phyloP scores from a whole-genome alignment of 2,113 vertebrate genomes.

The Datnioides undecimradiatus region DNA sequence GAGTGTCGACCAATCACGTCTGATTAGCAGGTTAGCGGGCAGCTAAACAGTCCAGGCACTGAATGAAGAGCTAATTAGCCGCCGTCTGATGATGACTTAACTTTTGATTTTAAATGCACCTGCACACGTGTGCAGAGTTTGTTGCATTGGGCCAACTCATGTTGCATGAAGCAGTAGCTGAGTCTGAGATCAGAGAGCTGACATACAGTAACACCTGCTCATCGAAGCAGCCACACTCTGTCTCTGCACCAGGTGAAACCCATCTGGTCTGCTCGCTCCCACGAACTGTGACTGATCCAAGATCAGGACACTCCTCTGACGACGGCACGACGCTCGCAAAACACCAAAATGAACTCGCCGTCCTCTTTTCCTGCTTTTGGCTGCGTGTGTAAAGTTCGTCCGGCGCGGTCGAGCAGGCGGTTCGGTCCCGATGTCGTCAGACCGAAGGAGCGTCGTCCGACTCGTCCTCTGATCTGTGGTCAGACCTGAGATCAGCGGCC shows the following conservation, averaged over 20 bases:
- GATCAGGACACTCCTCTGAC: not conserved
- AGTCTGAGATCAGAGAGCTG: too few species aligned
- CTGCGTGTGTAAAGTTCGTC: too few species aligned
- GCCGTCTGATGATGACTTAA: too few species aligned
- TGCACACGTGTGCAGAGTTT: too few species aligned
- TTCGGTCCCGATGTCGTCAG: slow-evolving; percentile 1
- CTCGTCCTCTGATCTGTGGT: slow-evolving; percentile 50
- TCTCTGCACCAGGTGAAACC: slow-evolving; percentile 9
- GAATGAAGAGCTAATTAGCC: too few species aligned
- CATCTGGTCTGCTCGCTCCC: slow-evolving; percentile 22
- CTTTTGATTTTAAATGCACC: too few species aligned
- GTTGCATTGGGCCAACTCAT: too few species aligned
- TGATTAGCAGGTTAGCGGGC: too few species aligned
- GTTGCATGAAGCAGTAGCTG: too few species aligned
- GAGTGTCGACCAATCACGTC: too few species aligned
- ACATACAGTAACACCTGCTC: not conserved
- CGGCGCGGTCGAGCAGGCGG: not conserved
- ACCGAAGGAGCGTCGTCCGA: slow-evolving; percentile 18
- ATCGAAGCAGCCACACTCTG: not conserved
- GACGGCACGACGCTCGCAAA: not conserved
- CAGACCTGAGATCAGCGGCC: not conserved
- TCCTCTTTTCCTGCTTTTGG: not conserved
- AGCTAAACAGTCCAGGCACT: too few species aligned
- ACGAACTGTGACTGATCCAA: not conserved
- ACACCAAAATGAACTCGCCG: not conserved